phyloP scores from a whole-genome alignment of 2,797 vertebrate genomes.

The Danio aesculapii region DNA sequence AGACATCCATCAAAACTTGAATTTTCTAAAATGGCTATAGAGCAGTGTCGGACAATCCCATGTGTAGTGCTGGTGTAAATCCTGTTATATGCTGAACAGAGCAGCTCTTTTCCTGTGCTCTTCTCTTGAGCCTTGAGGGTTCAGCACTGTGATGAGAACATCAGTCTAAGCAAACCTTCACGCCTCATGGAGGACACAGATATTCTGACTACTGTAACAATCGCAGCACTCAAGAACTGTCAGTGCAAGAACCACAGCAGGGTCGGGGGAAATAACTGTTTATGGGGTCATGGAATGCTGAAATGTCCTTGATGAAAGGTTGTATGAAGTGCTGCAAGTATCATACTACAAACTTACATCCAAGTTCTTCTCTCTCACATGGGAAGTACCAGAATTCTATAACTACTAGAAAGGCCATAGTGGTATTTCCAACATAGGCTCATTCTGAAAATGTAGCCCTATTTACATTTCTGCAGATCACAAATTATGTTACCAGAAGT shows the following conservation, averaged over 20 bases:
- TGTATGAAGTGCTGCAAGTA: no score
- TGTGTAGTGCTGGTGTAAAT: slow-evolving; percentile 36
- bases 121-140: slow-evolving; percentile 53
- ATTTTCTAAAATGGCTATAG: slow-evolving; percentile 3
- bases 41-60: slow-evolving; percentile 1
- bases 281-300: neutral
- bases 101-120: slow-evolving; percentile 47
- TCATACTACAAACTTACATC: no score
- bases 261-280: neutral
- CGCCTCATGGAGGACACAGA: slow-evolving; percentile 57
- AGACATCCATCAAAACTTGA: slow-evolving; percentile 6
- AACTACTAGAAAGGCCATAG: no score
- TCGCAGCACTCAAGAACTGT: slow-evolving; percentile 27
- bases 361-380: no score
- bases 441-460: no score
- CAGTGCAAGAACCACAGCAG: neutral
- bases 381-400: no score
- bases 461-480: no score
- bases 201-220: slow-evolving; percentile 50
- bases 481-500: no score
- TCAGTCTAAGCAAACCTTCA: slow-evolving; percentile 61
- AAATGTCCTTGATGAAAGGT: slow-evolving; percentile 8
- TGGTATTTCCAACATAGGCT: no score
- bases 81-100: slow-evolving; percentile 46
- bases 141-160: slow-evolving; percentile 52